phyloP scores from a whole-genome alignment of 1,140 invertebrate genomes.

The Bombyx mandarina region DNA sequence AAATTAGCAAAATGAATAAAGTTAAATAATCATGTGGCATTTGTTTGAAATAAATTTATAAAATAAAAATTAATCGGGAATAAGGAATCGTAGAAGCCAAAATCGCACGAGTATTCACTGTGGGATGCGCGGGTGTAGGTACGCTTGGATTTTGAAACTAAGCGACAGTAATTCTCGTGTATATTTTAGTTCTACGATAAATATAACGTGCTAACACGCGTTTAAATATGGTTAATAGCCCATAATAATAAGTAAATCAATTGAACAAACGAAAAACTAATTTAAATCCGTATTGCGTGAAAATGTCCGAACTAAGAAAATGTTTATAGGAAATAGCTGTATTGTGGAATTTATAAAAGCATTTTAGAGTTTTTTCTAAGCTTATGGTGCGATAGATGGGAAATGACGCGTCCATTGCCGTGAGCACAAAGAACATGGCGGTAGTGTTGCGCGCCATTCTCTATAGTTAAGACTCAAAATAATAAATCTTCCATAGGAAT shows the following conservation, averaged over 20 bases:
- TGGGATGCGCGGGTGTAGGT: background rate
- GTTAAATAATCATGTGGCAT: constrained; percentile 57
- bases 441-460: constrained; percentile 49
- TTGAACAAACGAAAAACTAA: constrained; percentile 50
- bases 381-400: constrained; percentile 1
- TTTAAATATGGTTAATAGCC: constrained; percentile 39
- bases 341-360: background rate
- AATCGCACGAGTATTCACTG: background rate
- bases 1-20: constrained; percentile 63
- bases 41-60: constrained; percentile 22
- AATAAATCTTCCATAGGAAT: constrained; percentile 68
- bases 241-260: constrained; percentile 68
- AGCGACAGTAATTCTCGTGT: too few relatives aligned
- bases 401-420: background rate
- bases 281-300: constrained; percentile 9
- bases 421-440: constrained; percentile 16
- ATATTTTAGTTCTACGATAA: too few relatives aligned
- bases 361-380: too few relatives aligned
- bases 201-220: background rate
- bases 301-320: background rate
- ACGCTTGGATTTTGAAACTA: background rate
- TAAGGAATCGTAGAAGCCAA: background rate
- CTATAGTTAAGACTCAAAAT: constrained; percentile 60
- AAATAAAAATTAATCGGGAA: background rate
- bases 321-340: constrained; percentile 1